Evolutionary conservation across 2,888 invertebrate genomes (phyloP).

Genomic region (Neoitamus cyanurus): DNA sequence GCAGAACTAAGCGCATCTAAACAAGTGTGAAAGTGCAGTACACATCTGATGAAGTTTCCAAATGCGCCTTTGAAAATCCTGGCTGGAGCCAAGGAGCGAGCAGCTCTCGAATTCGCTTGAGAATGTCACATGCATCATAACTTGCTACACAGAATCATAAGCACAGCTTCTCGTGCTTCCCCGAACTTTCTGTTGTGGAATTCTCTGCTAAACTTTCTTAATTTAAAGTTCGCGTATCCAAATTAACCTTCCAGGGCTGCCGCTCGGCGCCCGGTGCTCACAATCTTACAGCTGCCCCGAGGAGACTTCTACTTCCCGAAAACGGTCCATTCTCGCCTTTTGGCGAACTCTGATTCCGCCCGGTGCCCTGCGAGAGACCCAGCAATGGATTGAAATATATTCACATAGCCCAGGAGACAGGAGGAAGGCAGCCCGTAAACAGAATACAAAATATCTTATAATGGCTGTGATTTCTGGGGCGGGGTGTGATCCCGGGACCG

Average conservation of each 20-base stretch:
- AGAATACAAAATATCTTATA: constrained; percentile 37
- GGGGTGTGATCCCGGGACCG: neutral
- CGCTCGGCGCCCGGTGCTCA: neutral
- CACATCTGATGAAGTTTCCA: constrained; percentile 2
- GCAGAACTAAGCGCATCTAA: neutral
- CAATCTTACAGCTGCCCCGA: neutral
- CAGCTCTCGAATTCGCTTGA: neutral
- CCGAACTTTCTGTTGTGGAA: neutral
- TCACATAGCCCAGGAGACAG: neutral
- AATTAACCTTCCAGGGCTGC: constrained; percentile 23
- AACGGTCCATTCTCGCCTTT: neutral
- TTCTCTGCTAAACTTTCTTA: constrained; percentile 34
- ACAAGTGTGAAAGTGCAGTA: neutral
- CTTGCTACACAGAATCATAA: constrained; percentile 33
- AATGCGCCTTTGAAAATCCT: neutral
- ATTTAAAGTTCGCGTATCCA: constrained; percentile 42
- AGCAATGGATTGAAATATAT: neutral
- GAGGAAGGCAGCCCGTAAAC: constrained; percentile 21
- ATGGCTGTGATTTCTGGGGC: constrained; percentile 1
- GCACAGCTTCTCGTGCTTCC: neutral
- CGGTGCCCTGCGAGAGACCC: neutral
- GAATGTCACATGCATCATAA: constrained; percentile 36
- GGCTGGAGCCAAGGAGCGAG: neutral
- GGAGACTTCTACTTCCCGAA: neutral
- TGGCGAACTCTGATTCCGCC: neutral